Conservation (phyloP, 2,113 vertebrate species). For the Phylloscopus whistleri region DNA sequence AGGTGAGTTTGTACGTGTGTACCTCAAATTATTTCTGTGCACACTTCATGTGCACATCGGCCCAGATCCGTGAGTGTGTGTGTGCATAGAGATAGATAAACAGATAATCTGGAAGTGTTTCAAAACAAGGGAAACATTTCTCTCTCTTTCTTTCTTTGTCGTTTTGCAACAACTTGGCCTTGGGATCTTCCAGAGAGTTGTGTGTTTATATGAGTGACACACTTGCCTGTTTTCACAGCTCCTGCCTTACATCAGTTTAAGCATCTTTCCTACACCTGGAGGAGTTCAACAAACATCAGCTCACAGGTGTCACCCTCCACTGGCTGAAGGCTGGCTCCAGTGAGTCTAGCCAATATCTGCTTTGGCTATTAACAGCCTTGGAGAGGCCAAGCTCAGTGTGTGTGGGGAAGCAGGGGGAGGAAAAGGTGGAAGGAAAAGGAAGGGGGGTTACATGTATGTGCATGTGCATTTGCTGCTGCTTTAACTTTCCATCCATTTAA, state of each 20-base stretch:
- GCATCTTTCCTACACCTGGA: conserved; percentile 69
- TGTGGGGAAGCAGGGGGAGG: neutral
- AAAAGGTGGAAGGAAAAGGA: conserved; percentile 14
- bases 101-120: neutral
- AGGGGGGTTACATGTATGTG: conserved; percentile 3
- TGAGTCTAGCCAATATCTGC: conserved; percentile 69
- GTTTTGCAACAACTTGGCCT: neutral
- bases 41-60: accelerated
- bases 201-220: neutral
- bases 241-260: conserved; percentile 47
- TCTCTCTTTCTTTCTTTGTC: neutral
- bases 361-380: conserved; percentile 43
- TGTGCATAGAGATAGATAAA: neutral
- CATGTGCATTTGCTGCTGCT: conserved; percentile 42
- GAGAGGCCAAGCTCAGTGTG: conserved; percentile 35
- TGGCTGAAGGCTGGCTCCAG: conserved; percentile 70
- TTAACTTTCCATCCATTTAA: conserved; percentile 67
- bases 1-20: neutral
- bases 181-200: conserved; percentile 17
- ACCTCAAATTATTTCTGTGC: neutral
- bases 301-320: conserved; percentile 64
- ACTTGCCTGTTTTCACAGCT: conserved; percentile 58
- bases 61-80: neutral
- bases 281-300: conserved; percentile 65
- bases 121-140: neutral